A percentile compares a stretch with the other conserved stretches of the same genome.
phyloP scores from a whole-genome alignment of 2,113 vertebrate species.

The Sterrhoptilus dennistouni region DNA sequence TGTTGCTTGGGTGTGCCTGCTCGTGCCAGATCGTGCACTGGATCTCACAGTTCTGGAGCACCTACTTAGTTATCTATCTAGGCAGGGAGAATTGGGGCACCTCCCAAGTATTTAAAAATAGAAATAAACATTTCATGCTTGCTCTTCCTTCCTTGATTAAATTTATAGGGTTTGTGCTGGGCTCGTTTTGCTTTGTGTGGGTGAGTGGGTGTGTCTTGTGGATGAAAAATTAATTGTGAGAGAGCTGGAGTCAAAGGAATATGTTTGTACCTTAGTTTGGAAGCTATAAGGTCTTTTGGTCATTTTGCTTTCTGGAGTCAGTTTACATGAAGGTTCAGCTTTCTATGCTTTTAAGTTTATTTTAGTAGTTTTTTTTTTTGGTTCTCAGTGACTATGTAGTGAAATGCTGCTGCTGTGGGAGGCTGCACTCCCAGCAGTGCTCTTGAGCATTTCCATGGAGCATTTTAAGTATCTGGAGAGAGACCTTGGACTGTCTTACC shows the following conservation, averaged over 20 bases:
- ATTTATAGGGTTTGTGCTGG: not conserved
- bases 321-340: not conserved
- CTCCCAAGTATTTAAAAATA: conserved; percentile 63
- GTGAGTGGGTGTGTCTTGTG: conserved; percentile 40
- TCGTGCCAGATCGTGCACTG: not conserved
- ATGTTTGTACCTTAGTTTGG: not conserved
- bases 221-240: conserved; percentile 6
- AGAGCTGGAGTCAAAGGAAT: not conserved
- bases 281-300: not conserved
- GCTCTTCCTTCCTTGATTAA: conserved; percentile 53
- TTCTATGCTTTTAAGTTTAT: not conserved
- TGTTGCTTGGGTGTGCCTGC: not conserved
- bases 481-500: not conserved
- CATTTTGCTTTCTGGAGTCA: not conserved
- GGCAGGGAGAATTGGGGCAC: not conserved
- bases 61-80: not conserved
- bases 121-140: conserved; percentile 23
- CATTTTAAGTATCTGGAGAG: not conserved
- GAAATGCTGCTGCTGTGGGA: not conserved
- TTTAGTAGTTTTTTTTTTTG: not conserved
- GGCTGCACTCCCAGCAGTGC: not conserved
- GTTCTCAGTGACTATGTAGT: not conserved
- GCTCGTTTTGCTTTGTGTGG: conserved; percentile 57
- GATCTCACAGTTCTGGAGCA: conserved; percentile 25
- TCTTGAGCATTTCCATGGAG: not conserved